phyloP scores from a whole-genome alignment of 2,113 vertebrate species.

The Tupaia tana region DNA sequence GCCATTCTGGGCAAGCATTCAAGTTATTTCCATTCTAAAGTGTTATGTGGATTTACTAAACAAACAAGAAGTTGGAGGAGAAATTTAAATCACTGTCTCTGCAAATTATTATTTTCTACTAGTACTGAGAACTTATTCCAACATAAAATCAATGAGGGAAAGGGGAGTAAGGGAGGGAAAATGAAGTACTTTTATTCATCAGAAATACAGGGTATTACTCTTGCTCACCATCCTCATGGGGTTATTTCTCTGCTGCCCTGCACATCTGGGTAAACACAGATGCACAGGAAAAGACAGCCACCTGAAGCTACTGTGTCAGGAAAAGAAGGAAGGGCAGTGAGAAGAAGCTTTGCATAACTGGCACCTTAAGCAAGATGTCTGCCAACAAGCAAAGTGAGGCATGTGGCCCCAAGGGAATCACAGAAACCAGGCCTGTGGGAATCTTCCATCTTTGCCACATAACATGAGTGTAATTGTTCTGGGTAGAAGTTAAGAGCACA shows the following conservation, averaged over 20 bases:
- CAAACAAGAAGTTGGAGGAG: constrained; percentile 25
- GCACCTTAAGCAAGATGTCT: not conserved
- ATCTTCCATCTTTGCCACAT: not conserved
- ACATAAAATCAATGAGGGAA: constrained; percentile 40
- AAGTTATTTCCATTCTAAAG: constrained; percentile 48
- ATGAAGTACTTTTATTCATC: not conserved
- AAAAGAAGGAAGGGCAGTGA: not conserved
- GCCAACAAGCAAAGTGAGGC: not conserved
- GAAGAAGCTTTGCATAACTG: not conserved
- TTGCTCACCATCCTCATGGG: not conserved
- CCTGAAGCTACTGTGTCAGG: not conserved
- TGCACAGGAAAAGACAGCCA: not conserved
- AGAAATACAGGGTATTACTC: not conserved
- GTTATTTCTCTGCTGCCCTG: not conserved
- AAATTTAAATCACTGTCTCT: constrained; percentile 42
- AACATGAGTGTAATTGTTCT: not conserved
- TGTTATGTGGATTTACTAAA: constrained; percentile 55
- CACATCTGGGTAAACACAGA: not conserved
- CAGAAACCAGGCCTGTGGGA: not conserved
- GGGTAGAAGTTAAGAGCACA: not conserved
- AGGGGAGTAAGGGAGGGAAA: not conserved
- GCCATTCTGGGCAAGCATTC: constrained; percentile 15
- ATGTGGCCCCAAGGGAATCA: not conserved
- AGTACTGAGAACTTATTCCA: not conserved
- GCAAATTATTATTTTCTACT: constrained; percentile 37